These are phyloP conservation scores for Zeus faber DNA, from an alignment of 2,113 vertebrate genomes.

Conservation along the genomic window DNA sequence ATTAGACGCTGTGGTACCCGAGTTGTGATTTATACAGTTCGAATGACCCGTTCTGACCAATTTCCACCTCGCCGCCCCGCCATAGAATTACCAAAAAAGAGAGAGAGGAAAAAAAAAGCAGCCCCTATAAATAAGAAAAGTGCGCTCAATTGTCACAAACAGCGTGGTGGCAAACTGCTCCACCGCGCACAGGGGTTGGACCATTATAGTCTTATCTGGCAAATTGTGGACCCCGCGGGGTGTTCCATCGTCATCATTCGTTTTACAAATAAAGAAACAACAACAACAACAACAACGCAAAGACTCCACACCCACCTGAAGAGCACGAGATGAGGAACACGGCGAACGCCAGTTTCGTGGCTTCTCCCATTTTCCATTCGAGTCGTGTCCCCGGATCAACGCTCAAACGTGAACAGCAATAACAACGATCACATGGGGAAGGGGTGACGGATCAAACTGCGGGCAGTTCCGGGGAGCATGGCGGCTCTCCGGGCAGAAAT, in stretches of 20 bases:
- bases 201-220: no score
- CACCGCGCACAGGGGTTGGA: no score
- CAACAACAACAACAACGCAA: no score
- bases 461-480: conserved; percentile 21
- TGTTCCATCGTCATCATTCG: no score
- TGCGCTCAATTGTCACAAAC: no score
- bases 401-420: conserved; percentile 7
- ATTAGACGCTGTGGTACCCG: no score
- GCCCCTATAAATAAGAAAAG: no score
- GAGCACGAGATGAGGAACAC: conserved; percentile 99
- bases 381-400: conserved; percentile 50
- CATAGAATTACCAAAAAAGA: no score
- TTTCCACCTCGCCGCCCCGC: neutral
- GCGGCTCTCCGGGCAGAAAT: conserved; percentile 38
- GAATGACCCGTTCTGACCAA: neutral
- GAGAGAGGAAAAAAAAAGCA: no score
- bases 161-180: no score
- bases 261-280: neutral
- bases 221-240: no score
- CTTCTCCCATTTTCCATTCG: conserved; percentile 94
- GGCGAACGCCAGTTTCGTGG: conserved; percentile 95
- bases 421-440: no score
- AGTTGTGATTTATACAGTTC: neutral
- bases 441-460: conserved; percentile 42
- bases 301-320: conserved; percentile 86